Base-by-base conservation (phyloP, 37 sponge, comb jelly and placozoan genomes). In the Cliona cf. orientalis region DNA sequence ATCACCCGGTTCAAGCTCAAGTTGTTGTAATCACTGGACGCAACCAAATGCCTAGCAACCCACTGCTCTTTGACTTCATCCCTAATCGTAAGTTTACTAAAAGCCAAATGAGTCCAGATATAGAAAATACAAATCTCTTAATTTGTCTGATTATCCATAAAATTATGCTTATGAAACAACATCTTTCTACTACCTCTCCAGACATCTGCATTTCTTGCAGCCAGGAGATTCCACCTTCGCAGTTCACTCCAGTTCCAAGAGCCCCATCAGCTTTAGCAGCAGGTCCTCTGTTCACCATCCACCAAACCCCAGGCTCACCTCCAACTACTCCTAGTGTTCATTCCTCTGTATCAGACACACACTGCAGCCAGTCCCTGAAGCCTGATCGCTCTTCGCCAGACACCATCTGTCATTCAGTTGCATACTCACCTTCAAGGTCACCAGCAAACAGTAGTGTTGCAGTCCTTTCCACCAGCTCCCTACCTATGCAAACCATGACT, bases 1-100 rank as follows among this genome's bases (percentile, higher is more conserved):
- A 43, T n/a, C 76, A 84, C 40, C 19, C 23, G 9, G 38, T 87
- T 44, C 28, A n/a, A 39, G 84, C 83, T 28, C 28, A 58, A 39
- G 83, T 90, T 14, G 58, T 76, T 11, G 91, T 91, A n/a, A 46
- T 72, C 42, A 86, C 86, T 81, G 87, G 87, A 53, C 43, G 80
- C 23, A 73, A 43, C 42, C 75, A 85, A 62, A 46, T 85, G 58
- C 17, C 49, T 23, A 84, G 85, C 62, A 66, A 72, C 19, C 41
- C 74, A 0, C 78, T 77, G 21, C 74, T 56, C 28, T 90, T 90
- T 42, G 46, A 42, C 25, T 88, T 58, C 75, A 66, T 82, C 40
- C 82, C 76, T 2, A 62, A 82, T 25, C 41, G 82, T 82, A 62
- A 82, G 81, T 57, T n/a, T n/a, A n/a, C n/a, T n/a, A n/a, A 41